Conservation (phyloP, 2,888 invertebrate genomes). For the Ornithoptera alexandrae region DNA sequence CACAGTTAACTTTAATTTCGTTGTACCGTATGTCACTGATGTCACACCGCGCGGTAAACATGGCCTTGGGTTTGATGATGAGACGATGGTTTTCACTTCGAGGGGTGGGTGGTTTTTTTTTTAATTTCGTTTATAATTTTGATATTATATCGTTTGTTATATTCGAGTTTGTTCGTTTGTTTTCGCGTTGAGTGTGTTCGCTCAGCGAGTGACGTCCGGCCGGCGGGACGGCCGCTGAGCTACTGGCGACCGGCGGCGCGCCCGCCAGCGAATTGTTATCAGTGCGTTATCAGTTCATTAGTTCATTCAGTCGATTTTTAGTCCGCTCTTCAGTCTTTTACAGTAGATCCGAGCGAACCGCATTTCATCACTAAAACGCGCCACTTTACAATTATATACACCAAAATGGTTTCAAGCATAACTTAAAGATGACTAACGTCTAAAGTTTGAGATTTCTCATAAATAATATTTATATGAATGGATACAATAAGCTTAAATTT, state of each 20-base stretch:
- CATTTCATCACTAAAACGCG: no score
- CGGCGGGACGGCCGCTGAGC: conserved; percentile 59
- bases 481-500: no score
- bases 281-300: conserved; percentile 49
- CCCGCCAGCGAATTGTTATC: conserved; percentile 54
- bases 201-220: conserved; percentile 56
- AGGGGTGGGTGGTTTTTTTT: conserved; percentile 5
- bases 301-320: conserved; percentile 41
- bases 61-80: conserved; percentile 40
- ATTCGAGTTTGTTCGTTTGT: conserved; percentile 58
- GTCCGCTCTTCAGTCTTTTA: conserved; percentile 31
- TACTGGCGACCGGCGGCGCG: conserved; percentile 48
- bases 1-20: conserved; percentile 31
- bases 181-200: conserved; percentile 44
- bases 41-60: conserved; percentile 38
- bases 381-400: no score
- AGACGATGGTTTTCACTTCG: no score
- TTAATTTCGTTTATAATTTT: conserved; percentile 34
- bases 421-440: no score
- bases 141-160: conserved; percentile 43
- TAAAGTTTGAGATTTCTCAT: no score
- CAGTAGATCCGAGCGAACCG: no score
- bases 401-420: no score
- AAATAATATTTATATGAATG: no score
- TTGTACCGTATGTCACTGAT: conserved; percentile 46